These are phyloP conservation scores for Oostethus manadensis DNA, from an alignment of 2,113 vertebrate genomes.

Conservation along the genomic window DNA sequence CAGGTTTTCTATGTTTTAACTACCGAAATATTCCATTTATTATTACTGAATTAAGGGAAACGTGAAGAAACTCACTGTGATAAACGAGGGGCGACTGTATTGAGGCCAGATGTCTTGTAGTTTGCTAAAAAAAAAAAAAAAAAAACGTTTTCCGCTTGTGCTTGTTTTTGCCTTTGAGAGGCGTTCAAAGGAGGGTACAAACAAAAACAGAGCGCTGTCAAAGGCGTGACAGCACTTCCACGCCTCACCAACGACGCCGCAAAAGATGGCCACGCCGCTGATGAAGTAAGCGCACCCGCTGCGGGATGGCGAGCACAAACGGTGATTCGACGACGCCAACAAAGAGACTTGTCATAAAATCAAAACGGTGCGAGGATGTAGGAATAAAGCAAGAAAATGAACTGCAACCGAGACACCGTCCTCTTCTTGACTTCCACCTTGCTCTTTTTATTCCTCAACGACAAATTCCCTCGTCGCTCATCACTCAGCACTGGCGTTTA, in stretches of 20 bases:
- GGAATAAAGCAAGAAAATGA: neutral
- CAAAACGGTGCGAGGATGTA: no score
- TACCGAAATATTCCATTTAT: no score
- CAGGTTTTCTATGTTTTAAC: no score
- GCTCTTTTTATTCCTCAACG: conserved; percentile 49
- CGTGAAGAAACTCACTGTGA: no score
- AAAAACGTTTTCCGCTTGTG: neutral
- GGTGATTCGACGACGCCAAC: neutral
- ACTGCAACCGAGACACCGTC: neutral
- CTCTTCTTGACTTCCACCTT: conserved; percentile 10
- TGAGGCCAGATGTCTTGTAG: neutral
- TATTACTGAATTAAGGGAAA: no score
- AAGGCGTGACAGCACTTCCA: conserved; percentile 26
- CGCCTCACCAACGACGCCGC: conserved; percentile 52
- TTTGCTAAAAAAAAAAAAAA: conserved; percentile 4
- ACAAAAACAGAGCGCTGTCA: conserved; percentile 10
- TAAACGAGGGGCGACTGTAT: neutral
- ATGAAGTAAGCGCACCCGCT: neutral
- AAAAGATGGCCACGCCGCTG: conserved; percentile 18
- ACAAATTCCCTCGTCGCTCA: no score
- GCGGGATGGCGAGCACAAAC: neutral
- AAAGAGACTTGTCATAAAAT: neutral
- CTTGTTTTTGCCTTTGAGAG: conserved; percentile 3
- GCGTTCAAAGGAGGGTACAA: conserved; percentile 13
- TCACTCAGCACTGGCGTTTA: no score